phyloP scores from a whole-genome alignment of 2,113 vertebrate genomes.

The Poeciliopsis retropinna region DNA sequence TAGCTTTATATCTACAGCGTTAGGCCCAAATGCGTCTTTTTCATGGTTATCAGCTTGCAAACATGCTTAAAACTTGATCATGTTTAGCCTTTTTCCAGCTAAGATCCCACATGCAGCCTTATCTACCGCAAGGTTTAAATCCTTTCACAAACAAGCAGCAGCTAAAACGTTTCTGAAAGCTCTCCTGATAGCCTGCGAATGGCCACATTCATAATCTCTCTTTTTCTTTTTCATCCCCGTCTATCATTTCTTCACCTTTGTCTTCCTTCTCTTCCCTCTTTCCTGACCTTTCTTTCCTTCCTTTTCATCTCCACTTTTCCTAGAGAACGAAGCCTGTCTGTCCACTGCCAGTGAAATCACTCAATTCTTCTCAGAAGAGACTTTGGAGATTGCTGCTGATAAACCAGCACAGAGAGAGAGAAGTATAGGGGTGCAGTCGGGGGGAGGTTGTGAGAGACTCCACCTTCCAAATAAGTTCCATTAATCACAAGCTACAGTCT shows the following conservation, averaged over 20 bases:
- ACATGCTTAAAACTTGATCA: slow-evolving; percentile 56
- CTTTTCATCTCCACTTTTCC: slow-evolving; percentile 75
- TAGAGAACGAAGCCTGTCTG: slow-evolving; percentile 88
- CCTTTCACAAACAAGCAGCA: slow-evolving; percentile 21
- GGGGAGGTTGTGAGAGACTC: slow-evolving; percentile 68
- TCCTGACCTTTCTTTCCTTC: neutral
- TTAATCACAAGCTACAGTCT: slow-evolving; percentile 99
- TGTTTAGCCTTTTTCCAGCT: slow-evolving; percentile 22
- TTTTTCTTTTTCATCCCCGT: slow-evolving; percentile 32
- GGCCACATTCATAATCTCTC: slow-evolving; percentile 39
- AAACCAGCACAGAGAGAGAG: slow-evolving; percentile 40
- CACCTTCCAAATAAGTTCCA: slow-evolving; percentile 99
- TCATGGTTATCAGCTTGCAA: slow-evolving; percentile 59
- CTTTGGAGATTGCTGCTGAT: slow-evolving; percentile 79
- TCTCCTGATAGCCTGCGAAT: slow-evolving; percentile 34
- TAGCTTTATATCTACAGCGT: neutral
- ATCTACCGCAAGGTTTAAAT: slow-evolving; percentile 42
- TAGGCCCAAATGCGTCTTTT: slow-evolving; percentile 7
- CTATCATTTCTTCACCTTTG: slow-evolving; percentile 18
- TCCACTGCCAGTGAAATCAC: slow-evolving; percentile 98
- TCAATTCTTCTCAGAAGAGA: slow-evolving; percentile 96
- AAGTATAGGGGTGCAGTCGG: neutral
- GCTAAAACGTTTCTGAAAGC: slow-evolving; percentile 34
- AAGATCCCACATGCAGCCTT: slow-evolving; percentile 38
- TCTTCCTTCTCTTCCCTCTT: slow-evolving; percentile 8